phyloP scores from a whole-genome alignment of 2,888 invertebrate species.

The Lomographa bimaculata region DNA sequence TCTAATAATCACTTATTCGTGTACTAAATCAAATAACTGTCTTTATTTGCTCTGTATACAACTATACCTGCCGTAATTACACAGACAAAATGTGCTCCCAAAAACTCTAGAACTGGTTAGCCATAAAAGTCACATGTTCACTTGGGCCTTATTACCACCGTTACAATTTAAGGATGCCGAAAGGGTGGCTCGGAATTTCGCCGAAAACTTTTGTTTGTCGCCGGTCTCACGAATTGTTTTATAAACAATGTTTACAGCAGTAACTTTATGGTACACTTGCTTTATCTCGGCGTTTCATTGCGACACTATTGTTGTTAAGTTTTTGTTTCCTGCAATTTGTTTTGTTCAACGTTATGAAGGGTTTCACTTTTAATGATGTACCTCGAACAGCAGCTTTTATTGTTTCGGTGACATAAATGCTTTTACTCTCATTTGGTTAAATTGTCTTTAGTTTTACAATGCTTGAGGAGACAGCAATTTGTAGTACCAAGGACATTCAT shows the following conservation, averaged over 20 bases:
- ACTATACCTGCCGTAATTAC: conserved; percentile 61
- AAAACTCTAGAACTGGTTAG: conserved; percentile 70
- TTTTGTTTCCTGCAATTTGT: conserved; percentile 61
- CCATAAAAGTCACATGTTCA: conserved; percentile 80
- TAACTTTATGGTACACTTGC: conserved; percentile 76
- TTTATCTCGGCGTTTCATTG: conserved; percentile 65
- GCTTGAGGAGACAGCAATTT: conserved; percentile 25
- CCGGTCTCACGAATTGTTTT: conserved; percentile 74
- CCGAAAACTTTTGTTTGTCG: conserved; percentile 75
- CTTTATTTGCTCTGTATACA: conserved; percentile 16
- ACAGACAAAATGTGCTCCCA: conserved; percentile 69
- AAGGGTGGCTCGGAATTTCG: conserved; percentile 75
- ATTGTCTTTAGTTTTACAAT: conserved; percentile 48
- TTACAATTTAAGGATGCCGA: conserved; percentile 82
- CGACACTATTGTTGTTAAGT: conserved; percentile 63
- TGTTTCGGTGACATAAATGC: conserved; percentile 50
- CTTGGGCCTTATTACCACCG: conserved; percentile 74
- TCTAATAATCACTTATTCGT: no score
- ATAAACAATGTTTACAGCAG: conserved; percentile 80
- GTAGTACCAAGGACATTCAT: conserved; percentile 34
- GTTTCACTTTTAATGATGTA: conserved; percentile 58
- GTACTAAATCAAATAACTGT: conserved; percentile 6
- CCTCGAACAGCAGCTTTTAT: conserved; percentile 36
- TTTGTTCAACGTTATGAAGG: conserved; percentile 47
- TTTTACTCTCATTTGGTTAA: conserved; percentile 61